These are phyloP conservation scores for Trichogramma dendrolimi DNA, from an alignment of 2,888 invertebrate genomes.

Conservation along the genomic window DNA sequence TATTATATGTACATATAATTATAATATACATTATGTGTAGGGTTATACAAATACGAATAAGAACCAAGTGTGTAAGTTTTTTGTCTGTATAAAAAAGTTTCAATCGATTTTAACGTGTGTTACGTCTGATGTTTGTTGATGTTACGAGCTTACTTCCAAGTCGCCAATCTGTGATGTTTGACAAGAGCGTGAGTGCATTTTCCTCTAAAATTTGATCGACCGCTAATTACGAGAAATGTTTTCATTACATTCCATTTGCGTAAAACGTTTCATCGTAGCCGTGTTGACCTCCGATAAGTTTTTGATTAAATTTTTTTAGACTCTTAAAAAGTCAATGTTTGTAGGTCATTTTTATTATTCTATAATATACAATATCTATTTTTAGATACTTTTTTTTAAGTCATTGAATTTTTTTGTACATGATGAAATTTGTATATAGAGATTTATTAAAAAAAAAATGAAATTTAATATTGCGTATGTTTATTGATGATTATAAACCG, in stretches of 20 bases:
- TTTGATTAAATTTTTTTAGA: slow-evolving; percentile 17
- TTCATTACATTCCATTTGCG: slow-evolving; percentile 25
- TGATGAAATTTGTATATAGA: no score
- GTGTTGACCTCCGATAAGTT: slow-evolving; percentile 2
- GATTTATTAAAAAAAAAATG: no score
- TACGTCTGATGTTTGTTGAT: no score
- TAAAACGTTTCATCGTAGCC: slow-evolving; percentile 11
- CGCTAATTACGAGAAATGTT: background rate
- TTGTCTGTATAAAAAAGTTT: no score
- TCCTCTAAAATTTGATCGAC: background rate
- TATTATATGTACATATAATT: no score
- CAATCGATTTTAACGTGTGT: no score
- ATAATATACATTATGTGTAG: no score
- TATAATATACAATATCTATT: slow-evolving; percentile 42
- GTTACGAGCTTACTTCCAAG: no score
- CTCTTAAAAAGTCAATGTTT: slow-evolving; percentile 23
- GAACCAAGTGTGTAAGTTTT: no score
- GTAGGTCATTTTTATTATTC: slow-evolving; percentile 29
- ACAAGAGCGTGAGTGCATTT: background rate
- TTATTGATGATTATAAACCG: no score
- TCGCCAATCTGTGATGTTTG: background rate
- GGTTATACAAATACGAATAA: no score
- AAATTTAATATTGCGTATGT: no score
- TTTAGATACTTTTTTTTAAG: slow-evolving; percentile 46
- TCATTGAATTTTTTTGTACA: background rate